A percentile compares a stretch with the other conserved stretches of the same genome.
Evolutionary conservation across 2,888 invertebrate genomes (phyloP).

Genomic region (Drosophila bunnanda): DNA sequence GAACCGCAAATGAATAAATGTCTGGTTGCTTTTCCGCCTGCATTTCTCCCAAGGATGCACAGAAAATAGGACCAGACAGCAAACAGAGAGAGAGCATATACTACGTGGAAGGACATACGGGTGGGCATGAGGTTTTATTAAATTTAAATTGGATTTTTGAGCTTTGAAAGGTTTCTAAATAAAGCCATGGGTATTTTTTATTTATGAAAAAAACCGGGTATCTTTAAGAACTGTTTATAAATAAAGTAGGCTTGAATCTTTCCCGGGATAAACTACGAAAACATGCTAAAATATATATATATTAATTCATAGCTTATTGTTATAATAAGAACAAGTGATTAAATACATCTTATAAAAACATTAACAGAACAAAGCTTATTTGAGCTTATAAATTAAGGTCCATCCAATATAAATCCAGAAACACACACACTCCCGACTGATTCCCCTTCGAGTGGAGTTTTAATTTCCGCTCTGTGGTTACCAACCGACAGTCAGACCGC

Average conservation of each 20-base stretch:
- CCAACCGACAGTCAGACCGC: slow-evolving; percentile 32
- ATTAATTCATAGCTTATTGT: too few relatives aligned
- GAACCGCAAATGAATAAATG: slow-evolving; percentile 30
- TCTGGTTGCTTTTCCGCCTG: slow-evolving; percentile 18
- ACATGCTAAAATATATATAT: too few relatives aligned
- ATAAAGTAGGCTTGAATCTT: neutral
- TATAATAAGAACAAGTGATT: too few relatives aligned
- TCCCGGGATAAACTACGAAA: too few relatives aligned
- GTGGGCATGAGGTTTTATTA: neutral
- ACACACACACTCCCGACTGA: neutral
- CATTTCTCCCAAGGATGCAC: slow-evolving; percentile 29
- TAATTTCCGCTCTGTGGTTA: slow-evolving; percentile 65
- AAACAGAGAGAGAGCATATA: slow-evolving; percentile 1
- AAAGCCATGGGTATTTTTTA: too few relatives aligned
- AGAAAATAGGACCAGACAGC: slow-evolving; percentile 10
- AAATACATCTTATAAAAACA: neutral
- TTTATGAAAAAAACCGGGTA: too few relatives aligned
- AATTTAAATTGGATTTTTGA: neutral
- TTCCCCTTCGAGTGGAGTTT: slow-evolving; percentile 47
- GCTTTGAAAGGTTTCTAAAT: neutral
- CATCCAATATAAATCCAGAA: neutral
- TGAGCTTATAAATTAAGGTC: neutral
- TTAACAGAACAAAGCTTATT: too few relatives aligned
- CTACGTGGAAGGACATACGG: neutral
- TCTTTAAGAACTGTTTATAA: neutral